Base-by-base conservation (phyloP, 2,888 invertebrate genomes). In the Cyrtodaria siliqua region DNA sequence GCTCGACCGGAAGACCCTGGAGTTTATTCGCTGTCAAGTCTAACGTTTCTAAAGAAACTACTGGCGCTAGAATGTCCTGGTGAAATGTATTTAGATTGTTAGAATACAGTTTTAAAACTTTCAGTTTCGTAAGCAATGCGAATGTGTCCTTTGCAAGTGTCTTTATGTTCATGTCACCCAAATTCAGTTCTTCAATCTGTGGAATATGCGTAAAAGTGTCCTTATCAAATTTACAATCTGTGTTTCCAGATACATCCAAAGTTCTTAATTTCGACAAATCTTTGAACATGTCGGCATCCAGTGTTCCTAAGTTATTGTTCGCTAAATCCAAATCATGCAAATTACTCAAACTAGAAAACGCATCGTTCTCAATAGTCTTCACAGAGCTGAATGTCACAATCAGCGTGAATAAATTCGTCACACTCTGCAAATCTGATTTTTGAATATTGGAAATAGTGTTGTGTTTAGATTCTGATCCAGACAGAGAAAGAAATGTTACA, bases 1-100 rank as follows among this genome's bases (percentile, higher is more conserved):
- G 47, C 18, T 74, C 72, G 0, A 50, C 53, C 8, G 84, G 73
- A 0, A 87, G 44, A 9, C 59, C 73, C n/a, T 67, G 73, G n/a
- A 87, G 63, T 18, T 66, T 27, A 64, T 87, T 87, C 40, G 67
- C 66, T 20, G 73, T 79, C 12, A 87, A 44, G 56, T 87, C 87
- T 42, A 87, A 53, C 3, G 70, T 68, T 44, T 67, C 26, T 6
- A 87, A 44, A 2, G n/a, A 24, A 12, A 61, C 29, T 2, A 87
- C 53, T 14, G 80, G 78, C 9, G 53, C 24, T 24, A 87, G 70
- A 3, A 82, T 40, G 24, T 71, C 67, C 12, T 73, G 72, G 20
- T 60, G 66, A 23, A 85, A 33, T 14, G 59, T 49, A 16, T 69
- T 60, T 8, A 87, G 33, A 16, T 70, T 62, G 29, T 86, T 82